Evolutionary conservation across 2,113 vertebrate species (phyloP).

Genomic region (Stercorarius parasiticus): DNA sequence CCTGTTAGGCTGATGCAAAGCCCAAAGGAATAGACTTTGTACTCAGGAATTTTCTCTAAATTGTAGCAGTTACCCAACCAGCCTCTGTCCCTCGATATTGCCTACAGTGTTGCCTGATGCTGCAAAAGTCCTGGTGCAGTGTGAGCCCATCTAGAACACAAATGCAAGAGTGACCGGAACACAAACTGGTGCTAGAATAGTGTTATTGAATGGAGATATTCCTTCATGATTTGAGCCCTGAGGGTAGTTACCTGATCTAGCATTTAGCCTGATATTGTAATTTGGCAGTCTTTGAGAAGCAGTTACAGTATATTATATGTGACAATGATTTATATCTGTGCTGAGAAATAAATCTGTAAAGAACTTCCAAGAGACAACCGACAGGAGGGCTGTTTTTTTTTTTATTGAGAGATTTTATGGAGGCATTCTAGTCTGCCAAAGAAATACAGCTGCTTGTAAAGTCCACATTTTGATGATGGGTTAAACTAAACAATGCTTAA

Average conservation of each 20-base stretch:
- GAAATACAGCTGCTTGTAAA: slow-evolving; percentile 47
- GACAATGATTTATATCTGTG: slow-evolving; percentile 53
- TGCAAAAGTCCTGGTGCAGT: neutral
- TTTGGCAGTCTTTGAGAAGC: slow-evolving; percentile 45
- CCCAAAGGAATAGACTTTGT: neutral
- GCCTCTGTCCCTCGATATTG: neutral
- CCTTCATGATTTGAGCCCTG: neutral
- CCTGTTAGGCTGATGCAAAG: neutral
- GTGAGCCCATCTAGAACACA: neutral
- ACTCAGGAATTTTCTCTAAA: neutral
- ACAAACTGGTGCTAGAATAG: neutral
- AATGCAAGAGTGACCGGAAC: neutral
- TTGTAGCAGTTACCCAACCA: neutral
- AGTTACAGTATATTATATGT: slow-evolving; percentile 19
- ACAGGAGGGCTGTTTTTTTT: neutral
- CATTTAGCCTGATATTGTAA: slow-evolving; percentile 34
- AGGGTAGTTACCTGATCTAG: slow-evolving; percentile 32
- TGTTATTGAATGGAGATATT: neutral
- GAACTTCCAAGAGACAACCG: slow-evolving; percentile 20
- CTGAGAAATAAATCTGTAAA: slow-evolving; percentile 54
- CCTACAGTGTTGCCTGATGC: neutral
- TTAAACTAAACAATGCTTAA: slow-evolving; percentile 29
- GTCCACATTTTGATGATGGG: neutral
- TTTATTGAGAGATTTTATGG: slow-evolving; percentile 16
- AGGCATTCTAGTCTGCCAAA: neutral